Evolutionary conservation across 2,113 vertebrate species (phyloP).

Genomic region (Corythoichthys intestinalis): DNA sequence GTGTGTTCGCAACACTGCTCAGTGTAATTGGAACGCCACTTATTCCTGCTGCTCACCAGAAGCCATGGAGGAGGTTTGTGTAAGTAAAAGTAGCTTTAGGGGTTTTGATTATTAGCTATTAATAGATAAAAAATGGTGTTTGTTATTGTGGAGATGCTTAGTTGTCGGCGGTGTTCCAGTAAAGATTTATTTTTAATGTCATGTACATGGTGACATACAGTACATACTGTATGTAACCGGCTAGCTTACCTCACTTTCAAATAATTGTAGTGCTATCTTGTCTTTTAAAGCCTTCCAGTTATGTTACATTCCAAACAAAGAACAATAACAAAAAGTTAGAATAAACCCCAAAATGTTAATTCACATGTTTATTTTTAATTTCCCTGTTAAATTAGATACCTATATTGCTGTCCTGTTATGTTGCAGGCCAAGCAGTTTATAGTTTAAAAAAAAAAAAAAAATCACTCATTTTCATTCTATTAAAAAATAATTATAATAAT

Average conservation of each 20-base stretch:
- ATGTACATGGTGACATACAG: background rate
- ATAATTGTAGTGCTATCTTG: too few relatives aligned
- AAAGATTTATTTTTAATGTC: background rate
- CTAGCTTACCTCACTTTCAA: background rate
- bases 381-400: too few relatives aligned
- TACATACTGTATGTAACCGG: background rate
- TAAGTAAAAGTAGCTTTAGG: background rate
- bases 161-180: background rate
- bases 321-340: background rate
- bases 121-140: background rate
- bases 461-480: too few relatives aligned
- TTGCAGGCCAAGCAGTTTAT: background rate
- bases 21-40: background rate
- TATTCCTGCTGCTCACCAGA: constrained; percentile 4
- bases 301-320: background rate
- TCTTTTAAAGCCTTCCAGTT: too few relatives aligned
- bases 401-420: background rate
- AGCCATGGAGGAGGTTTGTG: constrained; percentile 8
- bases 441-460: background rate
- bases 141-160: background rate
- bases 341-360: background rate
- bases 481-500: background rate
- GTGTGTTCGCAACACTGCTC: background rate
- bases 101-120: background rate
- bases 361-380: too few relatives aligned